Base-by-base conservation (phyloP, 2,888 invertebrate genomes). In the Aquatica leii region DNA sequence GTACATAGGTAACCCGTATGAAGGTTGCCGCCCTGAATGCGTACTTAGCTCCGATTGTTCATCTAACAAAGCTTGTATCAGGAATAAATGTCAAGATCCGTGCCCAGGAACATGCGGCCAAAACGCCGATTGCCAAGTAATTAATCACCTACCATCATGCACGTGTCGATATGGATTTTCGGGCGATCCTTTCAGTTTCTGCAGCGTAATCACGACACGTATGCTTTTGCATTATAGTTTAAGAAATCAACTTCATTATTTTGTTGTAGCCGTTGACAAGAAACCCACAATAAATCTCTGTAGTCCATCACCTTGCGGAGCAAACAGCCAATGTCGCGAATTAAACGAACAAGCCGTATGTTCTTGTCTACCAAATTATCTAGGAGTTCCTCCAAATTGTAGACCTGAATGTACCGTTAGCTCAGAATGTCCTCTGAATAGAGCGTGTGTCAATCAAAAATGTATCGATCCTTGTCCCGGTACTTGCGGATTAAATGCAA, bases 331-430 rank as follows among this genome's bases (percentile, higher is more conserved):
- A 78, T 94, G 94, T 75, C 86, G 90, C 31, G 85, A 87, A 64
- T 78, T 88, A 1, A 91, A 92, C 74, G 86, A 86, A 9, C 86
- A 88, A 71, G 91, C 92, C 0, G 89, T 92, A 3, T 95, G 95
- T 77, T 90, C 92, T 0, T 95, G 94, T 72, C 81, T 89, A 59
- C 86, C 88, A 53, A 85, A 85, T 34, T 92, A 90, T 75, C 84
- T 88, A 53, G 93, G 93, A n/a, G 84, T 86, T 55, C 93, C 94
- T 43, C 93, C 93, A 3, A 90, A 90, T 74, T 94, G 94, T 77
- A 87, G 90, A 66, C 93, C 93, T 1, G 94, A 94, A 81, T 95
- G 95, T 79, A 87, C 91, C 5, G 89, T 92, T 0, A 93, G 92
- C 74, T 86, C 91, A 2, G 93, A 94, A 77, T 94, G 94, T 80